Conservation (phyloP, 2,797 vertebrate genomes). For the Sebastiscus tertius region DNA sequence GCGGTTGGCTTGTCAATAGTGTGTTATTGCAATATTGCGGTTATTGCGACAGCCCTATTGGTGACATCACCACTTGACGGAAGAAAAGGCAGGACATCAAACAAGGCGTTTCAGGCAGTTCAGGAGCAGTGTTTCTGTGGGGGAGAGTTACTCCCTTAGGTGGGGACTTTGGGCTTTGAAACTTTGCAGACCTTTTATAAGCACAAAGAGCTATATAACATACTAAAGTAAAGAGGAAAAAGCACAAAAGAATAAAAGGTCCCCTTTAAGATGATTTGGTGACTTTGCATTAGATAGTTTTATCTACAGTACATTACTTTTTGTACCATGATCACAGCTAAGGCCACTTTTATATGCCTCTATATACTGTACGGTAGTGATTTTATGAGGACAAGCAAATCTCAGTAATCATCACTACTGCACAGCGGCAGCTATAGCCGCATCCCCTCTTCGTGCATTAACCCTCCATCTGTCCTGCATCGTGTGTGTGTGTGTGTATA, state of each 20-base stretch:
- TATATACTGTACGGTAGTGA: background rate
- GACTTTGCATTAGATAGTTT: background rate
- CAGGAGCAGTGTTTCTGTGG: too few relatives aligned
- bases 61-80: fast-evolving
- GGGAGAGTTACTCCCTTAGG: too few relatives aligned
- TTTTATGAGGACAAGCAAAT: constrained; percentile 8
- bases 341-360: background rate
- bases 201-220: background rate
- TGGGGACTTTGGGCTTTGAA: background rate
- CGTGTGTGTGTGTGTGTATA: background rate
- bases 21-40: too few relatives aligned
- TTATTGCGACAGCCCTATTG: too few relatives aligned
- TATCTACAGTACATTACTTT: background rate
- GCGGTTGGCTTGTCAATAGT: too few relatives aligned
- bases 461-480: constrained; percentile 39
- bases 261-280: background rate
- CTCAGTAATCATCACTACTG: constrained; percentile 9
- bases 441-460: constrained; percentile 13
- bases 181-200: background rate
- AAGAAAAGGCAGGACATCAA: too few relatives aligned
- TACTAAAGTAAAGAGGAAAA: background rate
- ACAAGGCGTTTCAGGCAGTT: too few relatives aligned
- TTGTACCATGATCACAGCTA: background rate
- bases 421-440: constrained; percentile 2
- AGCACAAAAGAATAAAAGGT: background rate